Percentiles rank a stretch among this genome's conserved stretches.
Evolutionary conservation across 2,797 vertebrate species (phyloP).

Genomic region (Tenualosa thibaudeaui): DNA sequence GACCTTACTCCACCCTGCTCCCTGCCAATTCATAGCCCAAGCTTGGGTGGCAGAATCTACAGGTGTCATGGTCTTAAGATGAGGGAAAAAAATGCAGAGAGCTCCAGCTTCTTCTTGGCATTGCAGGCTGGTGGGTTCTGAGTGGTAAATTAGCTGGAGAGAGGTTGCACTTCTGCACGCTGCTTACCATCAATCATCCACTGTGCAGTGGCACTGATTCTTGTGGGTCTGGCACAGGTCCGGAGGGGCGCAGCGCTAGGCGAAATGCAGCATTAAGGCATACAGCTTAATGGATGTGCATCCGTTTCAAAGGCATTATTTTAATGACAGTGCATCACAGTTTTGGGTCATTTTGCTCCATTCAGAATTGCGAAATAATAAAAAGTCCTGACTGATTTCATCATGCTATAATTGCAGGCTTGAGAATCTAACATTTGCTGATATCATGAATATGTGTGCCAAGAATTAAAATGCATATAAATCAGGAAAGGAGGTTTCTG

Average conservation of each 20-base stretch:
- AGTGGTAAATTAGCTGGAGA: slow-evolving; percentile 33
- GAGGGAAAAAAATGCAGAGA: slow-evolving; percentile 23
- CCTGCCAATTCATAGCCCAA: neutral
- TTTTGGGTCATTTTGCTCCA: neutral
- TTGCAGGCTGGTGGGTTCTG: slow-evolving; percentile 1
- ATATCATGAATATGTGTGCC: slow-evolving; percentile 24
- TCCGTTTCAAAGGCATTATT: slow-evolving; percentile 24
- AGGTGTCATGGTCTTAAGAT: slow-evolving; percentile 11
- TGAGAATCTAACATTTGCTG: slow-evolving; percentile 9
- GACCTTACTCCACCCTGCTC: slow-evolving; percentile 17
- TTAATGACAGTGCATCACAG: slow-evolving; percentile 13
- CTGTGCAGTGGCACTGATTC: slow-evolving; percentile 25
- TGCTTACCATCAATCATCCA: slow-evolving; percentile 48
- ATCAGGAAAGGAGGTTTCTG: neutral
- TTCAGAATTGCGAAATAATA: slow-evolving; percentile 5
- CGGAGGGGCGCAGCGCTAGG: neutral
- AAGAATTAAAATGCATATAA: slow-evolving; percentile 25
- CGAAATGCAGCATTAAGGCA: neutral
- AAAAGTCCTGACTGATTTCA: slow-evolving; percentile 5
- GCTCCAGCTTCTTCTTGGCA: slow-evolving; percentile 34
- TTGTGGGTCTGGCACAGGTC: slow-evolving; percentile 15
- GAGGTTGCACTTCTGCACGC: slow-evolving; percentile 40
- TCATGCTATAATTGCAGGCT: slow-evolving; percentile 4
- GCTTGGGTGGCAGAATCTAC: neutral
- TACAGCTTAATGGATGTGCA: slow-evolving; percentile 9